Base-by-base conservation (phyloP, 2,113 vertebrate species). In the Physeter macrocephalus region DNA sequence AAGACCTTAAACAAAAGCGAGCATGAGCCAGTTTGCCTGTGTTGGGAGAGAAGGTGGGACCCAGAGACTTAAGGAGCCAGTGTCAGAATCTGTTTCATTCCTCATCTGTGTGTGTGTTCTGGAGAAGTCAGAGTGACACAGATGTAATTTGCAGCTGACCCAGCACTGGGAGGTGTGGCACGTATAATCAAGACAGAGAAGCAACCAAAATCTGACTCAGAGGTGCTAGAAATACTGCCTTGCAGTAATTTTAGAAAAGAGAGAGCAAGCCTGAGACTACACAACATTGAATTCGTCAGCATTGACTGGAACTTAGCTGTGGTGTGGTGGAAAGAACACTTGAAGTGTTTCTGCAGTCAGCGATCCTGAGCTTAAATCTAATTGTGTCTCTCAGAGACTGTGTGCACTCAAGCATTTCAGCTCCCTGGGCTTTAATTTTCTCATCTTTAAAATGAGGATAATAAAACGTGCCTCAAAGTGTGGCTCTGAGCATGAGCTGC, bases 171-270 rank as follows among this genome's bases (percentile, higher is more conserved):
- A 94, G 90, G 92, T 49, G 71, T 46, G 64, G 90, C 81, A 43
- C 1, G 0, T 72, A 85, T 57, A 77, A 72, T 75, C 77, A 95
- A 95, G 81, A 67, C 84, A 25, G 74, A 71, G 61, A 71, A 96
- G 90, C 87, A 89, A 81, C 83, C 85, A 39, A 94, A 91, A 93
- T 93, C 67, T 96, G 95, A 94, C 62, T 94, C 87, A 96, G 96
- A 95, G 81, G 81, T 39, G 52, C 72, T 92, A 54, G 93, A 94
- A 97, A 96, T 93, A 97, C 41, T 54, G 62, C 67, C n/a, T 84
- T 46, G 41, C 54, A 8, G 31, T 90, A 83, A 95, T 84, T 95
- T 87, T 92, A 95, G 94, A 39, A 94, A 69, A 61, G 59, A n/a
- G 17, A 17, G 72, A 25, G 1, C 15, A 86, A 77, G 41, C n/a